Evolutionary conservation across 2,113 vertebrate species (phyloP).

Genomic region (Boleophthalmus pectinirostris): DNA sequence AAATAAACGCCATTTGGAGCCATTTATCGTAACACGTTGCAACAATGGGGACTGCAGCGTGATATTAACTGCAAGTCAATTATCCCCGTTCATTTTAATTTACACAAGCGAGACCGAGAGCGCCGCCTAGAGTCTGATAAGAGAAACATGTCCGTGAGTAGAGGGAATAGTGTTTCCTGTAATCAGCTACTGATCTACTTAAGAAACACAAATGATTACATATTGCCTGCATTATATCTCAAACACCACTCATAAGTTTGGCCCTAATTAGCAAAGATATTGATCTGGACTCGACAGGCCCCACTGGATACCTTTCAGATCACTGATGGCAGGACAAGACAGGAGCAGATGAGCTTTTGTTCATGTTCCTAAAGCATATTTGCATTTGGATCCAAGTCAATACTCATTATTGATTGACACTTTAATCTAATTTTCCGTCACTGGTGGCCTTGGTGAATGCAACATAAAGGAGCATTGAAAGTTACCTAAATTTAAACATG

Average conservation of each 20-base stretch:
- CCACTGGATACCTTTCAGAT: background rate
- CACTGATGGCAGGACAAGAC: conserved; percentile 11
- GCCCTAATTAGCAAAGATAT: background rate
- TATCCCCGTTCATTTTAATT: conserved; percentile 36
- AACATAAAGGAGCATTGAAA: background rate
- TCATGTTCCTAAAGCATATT: conserved; percentile 12
- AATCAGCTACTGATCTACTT: background rate
- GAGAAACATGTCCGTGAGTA: conserved; percentile 7
- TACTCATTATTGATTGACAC: conserved; percentile 9
- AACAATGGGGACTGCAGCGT: conserved; percentile 36
- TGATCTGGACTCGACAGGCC: background rate
- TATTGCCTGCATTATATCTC: background rate
- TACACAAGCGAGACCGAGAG: conserved; percentile 16
- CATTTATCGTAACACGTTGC: background rate
- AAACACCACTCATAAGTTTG: background rate
- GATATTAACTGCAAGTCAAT: conserved; percentile 46
- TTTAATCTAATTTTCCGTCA: background rate
- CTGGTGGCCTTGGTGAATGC: conserved; percentile 10
- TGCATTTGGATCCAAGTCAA: conserved; percentile 24
- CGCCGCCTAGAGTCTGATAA: conserved; percentile 50
- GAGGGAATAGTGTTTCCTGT: background rate
- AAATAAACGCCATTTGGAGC: background rate
- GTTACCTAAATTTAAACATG: background rate
- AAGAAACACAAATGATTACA: background rate
- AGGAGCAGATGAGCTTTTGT: conserved; percentile 16